Percentiles rank a stretch among this genome's conserved stretches.
phyloP scores from a whole-genome alignment of 2,888 invertebrate species.

The Xiphydria camelus region DNA sequence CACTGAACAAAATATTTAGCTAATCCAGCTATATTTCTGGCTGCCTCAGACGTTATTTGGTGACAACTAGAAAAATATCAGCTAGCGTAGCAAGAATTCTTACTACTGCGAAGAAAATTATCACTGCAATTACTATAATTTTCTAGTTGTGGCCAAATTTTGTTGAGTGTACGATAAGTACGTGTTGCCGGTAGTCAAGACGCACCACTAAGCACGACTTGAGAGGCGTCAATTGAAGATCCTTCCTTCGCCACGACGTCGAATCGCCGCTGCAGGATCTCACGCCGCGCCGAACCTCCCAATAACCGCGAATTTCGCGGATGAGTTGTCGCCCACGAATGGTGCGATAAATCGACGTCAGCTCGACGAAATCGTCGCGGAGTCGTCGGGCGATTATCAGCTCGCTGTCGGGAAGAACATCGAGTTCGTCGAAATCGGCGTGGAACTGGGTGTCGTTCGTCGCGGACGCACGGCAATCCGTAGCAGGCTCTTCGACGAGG shows the following conservation, averaged over 20 bases:
- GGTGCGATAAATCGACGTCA: conserved; percentile 42
- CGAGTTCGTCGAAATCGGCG: conserved; percentile 26
- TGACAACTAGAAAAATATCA: too few species aligned
- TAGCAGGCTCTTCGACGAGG: conserved; percentile 1
- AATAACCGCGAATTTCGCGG: conserved; percentile 41
- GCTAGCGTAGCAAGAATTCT: too few species aligned
- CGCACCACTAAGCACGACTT: conserved; percentile 42
- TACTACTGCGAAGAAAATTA: too few species aligned
- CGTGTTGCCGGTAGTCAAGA: background rate
- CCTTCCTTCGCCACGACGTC: conserved; percentile 38
- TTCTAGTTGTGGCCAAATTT: too few species aligned
- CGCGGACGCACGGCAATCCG: too few species aligned
- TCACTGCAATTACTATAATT: too few species aligned
- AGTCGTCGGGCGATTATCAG: conserved; percentile 29
- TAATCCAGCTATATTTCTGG: too few species aligned
- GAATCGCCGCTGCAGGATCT: conserved; percentile 15
- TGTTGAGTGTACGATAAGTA: too few species aligned
- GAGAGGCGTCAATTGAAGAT: conserved; percentile 36
- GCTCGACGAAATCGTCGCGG: conserved; percentile 18
- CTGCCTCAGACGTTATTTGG: too few species aligned
- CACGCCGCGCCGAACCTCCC: conserved; percentile 32
- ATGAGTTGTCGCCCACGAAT: conserved; percentile 28
- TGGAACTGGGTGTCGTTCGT: background rate
- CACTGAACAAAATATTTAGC: too few species aligned
- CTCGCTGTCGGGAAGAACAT: conserved; percentile 45